phyloP scores from a whole-genome alignment of 2,888 invertebrate species.

The Urechis unicinctus region DNA sequence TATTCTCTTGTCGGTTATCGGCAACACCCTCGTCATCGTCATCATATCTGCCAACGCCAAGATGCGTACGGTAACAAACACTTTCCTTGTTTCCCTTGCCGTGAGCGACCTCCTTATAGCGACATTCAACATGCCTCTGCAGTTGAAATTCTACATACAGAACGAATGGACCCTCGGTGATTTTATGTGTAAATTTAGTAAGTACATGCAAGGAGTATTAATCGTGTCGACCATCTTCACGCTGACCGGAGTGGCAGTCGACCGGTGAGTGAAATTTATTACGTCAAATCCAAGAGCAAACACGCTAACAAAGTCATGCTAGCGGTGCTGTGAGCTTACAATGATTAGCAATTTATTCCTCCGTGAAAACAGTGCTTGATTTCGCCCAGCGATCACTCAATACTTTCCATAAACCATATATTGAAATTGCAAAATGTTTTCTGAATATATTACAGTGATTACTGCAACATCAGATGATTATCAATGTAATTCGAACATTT shows the following conservation, averaged over 20 bases:
- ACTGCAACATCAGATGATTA: no score
- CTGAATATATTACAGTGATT: no score
- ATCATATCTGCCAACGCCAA: slow-evolving; percentile 22
- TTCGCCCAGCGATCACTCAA: no score
- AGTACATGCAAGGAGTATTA: slow-evolving; percentile 30
- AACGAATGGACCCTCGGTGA: slow-evolving; percentile 30
- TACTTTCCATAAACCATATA: no score
- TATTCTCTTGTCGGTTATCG: slow-evolving; percentile 3
- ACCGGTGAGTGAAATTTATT: slow-evolving; percentile 24
- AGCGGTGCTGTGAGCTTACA: no score
- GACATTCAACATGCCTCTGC: slow-evolving; percentile 31
- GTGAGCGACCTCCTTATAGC: slow-evolving; percentile 32
- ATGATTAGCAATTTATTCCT: no score
- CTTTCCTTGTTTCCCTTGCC: slow-evolving; percentile 33
- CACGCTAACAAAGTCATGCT: no score
- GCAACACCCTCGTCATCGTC: slow-evolving; percentile 27
- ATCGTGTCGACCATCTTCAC: slow-evolving; percentile 31
- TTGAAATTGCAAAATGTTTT: no score
- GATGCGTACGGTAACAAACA: slow-evolving; percentile 28
- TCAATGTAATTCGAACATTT: no score
- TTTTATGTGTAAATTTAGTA: slow-evolving; percentile 27
- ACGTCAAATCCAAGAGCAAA: neutral
- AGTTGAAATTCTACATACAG: slow-evolving; percentile 22
- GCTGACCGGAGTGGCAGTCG: slow-evolving; percentile 28
- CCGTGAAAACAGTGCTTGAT: no score